Conservation (phyloP, 2,888 invertebrate genomes). For the Cerceris ruficornis region DNA sequence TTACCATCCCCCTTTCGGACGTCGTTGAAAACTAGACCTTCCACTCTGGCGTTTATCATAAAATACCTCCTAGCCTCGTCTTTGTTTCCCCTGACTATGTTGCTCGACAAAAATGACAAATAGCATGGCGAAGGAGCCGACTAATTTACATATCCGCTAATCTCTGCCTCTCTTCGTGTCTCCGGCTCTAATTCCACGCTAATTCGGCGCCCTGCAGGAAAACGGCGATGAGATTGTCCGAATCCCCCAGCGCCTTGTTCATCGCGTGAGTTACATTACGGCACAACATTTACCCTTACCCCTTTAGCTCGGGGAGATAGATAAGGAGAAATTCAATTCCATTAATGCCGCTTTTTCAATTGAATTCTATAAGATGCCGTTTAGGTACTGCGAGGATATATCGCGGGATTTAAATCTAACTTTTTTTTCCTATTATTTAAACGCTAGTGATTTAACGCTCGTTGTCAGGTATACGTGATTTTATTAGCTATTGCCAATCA, state of each 20-base stretch:
- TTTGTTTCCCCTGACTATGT: constrained; percentile 32
- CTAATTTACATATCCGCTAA: constrained; percentile 74
- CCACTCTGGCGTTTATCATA: constrained; percentile 17
- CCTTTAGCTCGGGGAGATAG: constrained; percentile 13
- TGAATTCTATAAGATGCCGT: constrained; percentile 10
- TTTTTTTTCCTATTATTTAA: not conserved
- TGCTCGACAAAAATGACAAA: constrained; percentile 72
- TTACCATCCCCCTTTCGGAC: constrained; percentile 1
- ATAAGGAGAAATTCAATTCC: constrained; percentile 25
- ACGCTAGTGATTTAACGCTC: too few relatives aligned
- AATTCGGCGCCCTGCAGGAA: constrained; percentile 60
- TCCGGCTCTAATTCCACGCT: constrained; percentile 63
- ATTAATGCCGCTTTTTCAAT: constrained; percentile 28
- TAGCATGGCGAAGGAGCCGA: constrained; percentile 67
- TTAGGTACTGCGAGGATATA: not conserved
- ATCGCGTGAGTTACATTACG: constrained; percentile 41
- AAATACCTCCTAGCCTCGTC: constrained; percentile 23
- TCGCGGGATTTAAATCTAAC: not conserved
- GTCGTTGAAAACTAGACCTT: constrained; percentile 25
- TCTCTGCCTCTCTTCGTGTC: constrained; percentile 63
- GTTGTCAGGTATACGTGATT: too few relatives aligned
- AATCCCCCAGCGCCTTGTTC: constrained; percentile 49
- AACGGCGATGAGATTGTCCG: constrained; percentile 65
- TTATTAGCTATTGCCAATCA: too few relatives aligned
- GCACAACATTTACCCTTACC: constrained; percentile 38